These are phyloP conservation scores for Strigamia transsilvanica DNA, from an alignment of 2,888 invertebrate species.

Conservation along the genomic window DNA sequence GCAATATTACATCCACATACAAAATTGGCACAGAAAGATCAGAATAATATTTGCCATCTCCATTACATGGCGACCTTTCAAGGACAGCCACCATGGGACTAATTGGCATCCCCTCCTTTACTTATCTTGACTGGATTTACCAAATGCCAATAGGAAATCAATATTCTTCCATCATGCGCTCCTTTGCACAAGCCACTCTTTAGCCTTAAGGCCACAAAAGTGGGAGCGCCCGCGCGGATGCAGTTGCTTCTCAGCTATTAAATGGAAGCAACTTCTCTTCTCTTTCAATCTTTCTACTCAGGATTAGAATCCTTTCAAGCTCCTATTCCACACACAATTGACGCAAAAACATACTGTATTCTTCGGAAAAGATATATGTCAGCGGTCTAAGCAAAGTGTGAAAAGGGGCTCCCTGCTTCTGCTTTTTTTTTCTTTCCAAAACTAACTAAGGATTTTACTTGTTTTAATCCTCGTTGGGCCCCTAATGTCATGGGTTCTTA, in stretches of 20 bases:
- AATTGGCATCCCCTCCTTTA: constrained; percentile 26
- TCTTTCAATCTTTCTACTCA: neutral
- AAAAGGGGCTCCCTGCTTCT: too few relatives aligned
- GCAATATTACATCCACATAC: neutral
- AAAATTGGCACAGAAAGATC: neutral
- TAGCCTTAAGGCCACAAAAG: constrained; percentile 34
- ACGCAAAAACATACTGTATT: neutral
- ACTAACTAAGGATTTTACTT: too few relatives aligned
- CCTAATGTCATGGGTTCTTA: too few relatives aligned
- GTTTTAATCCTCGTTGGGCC: too few relatives aligned
- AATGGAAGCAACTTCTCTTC: constrained; percentile 23
- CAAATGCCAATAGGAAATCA: constrained; percentile 38
- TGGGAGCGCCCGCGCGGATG: constrained; percentile 27
- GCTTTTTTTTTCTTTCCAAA: too few relatives aligned
- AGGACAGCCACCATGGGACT: neutral
- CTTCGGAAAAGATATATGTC: neutral
- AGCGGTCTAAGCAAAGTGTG: neutral
- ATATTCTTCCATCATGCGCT: constrained; percentile 35
- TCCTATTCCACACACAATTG: constrained; percentile 4
- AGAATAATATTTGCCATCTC: neutral
- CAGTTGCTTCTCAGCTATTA: constrained; percentile 35
- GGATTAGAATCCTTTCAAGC: constrained; percentile 38
- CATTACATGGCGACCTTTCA: neutral
- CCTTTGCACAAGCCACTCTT: constrained; percentile 38
- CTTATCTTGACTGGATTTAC: constrained; percentile 34